phyloP scores from a whole-genome alignment of 1,140 invertebrate genomes.

The Lucilia sericata region DNA sequence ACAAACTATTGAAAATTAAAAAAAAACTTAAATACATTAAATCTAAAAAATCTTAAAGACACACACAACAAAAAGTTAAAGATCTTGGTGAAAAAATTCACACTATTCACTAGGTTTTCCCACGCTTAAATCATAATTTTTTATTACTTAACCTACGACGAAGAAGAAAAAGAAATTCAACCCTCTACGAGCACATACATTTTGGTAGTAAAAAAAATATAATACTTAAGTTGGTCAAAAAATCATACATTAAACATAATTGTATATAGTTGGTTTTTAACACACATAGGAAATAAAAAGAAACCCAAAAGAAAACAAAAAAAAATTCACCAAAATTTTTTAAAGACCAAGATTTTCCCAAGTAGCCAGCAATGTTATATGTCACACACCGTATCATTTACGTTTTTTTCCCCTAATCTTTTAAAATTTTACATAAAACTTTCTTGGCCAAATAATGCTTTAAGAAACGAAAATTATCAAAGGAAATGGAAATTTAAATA shows the following conservation, averaged over 20 bases:
- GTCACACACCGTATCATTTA: conserved; percentile 1
- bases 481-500: not conserved
- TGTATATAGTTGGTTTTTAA: not conserved
- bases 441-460: not conserved
- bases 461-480: not conserved
- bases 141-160: too few relatives aligned
- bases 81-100: conserved; percentile 26
- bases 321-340: too few relatives aligned
- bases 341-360: conserved; percentile 9
- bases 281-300: not conserved
- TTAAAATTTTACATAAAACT: not conserved
- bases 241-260: not conserved
- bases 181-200: not conserved
- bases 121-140: conserved; percentile 47
- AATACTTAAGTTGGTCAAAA: not conserved
- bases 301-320: not conserved
- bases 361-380: not conserved
- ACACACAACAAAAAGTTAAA: not conserved
- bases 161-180: not conserved
- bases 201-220: not conserved
- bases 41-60: not conserved
- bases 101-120: conserved; percentile 46
- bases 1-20: not conserved
- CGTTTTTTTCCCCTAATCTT: not conserved
- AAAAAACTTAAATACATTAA: not conserved